Evolutionary conservation across 2,797 vertebrate species (phyloP), one percentile per base, ranked within the genome.

Genomic region (Hydrocynus forskahlii): DNA sequence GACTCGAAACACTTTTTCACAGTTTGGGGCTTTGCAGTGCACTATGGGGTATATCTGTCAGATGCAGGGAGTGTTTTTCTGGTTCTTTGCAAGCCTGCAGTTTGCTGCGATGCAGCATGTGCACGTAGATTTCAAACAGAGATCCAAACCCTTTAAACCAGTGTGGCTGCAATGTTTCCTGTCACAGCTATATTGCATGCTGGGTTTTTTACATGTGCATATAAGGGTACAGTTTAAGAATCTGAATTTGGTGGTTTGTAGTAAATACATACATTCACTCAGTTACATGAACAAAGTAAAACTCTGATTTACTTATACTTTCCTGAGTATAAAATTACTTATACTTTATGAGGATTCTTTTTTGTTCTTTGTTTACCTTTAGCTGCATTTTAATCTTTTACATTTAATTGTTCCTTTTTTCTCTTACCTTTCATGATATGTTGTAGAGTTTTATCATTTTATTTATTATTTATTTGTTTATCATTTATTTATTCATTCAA

Each of bases 151-250:
- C 76, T 88, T 78, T 81, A 86, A 90, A 93, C 92, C 91, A 90
- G 88, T 75, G 77, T 81, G 86, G 83, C 12, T 81, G 83, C 40
- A 87, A 84, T 84, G 90, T 92, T 94, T 95, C 93, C 93, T 94
- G 92, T 92, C 29, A 64, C 62, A 59, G 82, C 64, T 62, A 9
- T 62, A 63, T 75, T 75, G 25, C 50, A 43, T 76, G 75, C 66
- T 66, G 12, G 0, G 7, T n/a, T 21, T 6, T 40, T 23, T 80
- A 80, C 4, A 72, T 38, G 45, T n/a, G 23, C 16, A 63, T 50
- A 4, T 59, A 40, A 67, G 9, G 10, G 45, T 52, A 73, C 14
- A 79, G 19, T 66, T 69, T 83, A n/a, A 80, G 1, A 63, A 10
- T 63, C 4, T 73, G 12, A 50, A 40, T 19, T 17, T 67, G 29